Conservation (phyloP, 2,888 invertebrate species). For the Heliconius charithonia region DNA sequence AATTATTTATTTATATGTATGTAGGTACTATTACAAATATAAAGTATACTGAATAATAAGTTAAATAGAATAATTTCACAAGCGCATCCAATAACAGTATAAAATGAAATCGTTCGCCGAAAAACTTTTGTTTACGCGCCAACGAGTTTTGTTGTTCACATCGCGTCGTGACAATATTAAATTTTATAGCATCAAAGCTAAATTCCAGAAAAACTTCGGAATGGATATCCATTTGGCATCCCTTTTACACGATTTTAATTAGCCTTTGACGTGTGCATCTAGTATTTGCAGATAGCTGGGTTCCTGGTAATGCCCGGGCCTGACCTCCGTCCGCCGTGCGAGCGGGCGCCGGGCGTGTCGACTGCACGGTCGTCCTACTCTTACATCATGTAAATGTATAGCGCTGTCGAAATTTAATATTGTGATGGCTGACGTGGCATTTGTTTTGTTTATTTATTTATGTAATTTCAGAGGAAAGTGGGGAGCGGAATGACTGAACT, state of each 20-base stretch:
- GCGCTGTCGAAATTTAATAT: slow-evolving; percentile 5
- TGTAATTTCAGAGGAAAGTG: neutral
- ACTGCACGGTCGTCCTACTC: neutral
- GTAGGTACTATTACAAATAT: no score
- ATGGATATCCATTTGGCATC: slow-evolving; percentile 28
- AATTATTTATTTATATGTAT: no score
- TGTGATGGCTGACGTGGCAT: neutral
- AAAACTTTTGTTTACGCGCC: slow-evolving; percentile 29
- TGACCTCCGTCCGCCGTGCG: neutral
- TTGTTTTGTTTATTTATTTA: neutral
- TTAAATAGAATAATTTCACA: neutral
- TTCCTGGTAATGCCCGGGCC: slow-evolving; percentile 30
- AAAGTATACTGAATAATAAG: neutral
- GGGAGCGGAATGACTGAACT: neutral
- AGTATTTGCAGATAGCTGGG: slow-evolving; percentile 29
- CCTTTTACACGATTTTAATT: slow-evolving; percentile 41
- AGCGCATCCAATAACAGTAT: neutral
- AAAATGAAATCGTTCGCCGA: neutral
- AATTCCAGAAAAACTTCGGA: slow-evolving; percentile 38
- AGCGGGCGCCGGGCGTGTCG: neutral
- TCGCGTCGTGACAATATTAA: slow-evolving; percentile 31
- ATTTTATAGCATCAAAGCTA: slow-evolving; percentile 36
- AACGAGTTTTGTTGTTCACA: slow-evolving; percentile 31
- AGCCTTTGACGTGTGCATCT: slow-evolving; percentile 30
- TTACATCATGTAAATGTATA: slow-evolving; percentile 3